Conservation (phyloP, 2,888 invertebrate species). For the Ephialtes manifestator region DNA sequence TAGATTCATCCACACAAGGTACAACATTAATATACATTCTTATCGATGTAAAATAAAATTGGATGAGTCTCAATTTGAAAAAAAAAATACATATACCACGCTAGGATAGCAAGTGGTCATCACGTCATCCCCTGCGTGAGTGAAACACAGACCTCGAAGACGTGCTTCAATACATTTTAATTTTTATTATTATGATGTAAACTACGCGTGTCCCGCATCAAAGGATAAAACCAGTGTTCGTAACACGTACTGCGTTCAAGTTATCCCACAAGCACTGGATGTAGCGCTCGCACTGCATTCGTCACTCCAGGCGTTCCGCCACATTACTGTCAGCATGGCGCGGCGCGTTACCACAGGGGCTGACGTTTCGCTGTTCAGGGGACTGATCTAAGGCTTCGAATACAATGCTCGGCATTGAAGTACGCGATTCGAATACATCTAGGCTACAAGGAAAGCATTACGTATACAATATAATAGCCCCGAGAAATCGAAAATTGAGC, state of each 20-base stretch:
- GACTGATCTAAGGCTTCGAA: constrained; percentile 10
- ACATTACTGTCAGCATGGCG: constrained; percentile 57
- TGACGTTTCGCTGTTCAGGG: constrained; percentile 14
- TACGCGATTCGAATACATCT: neutral
- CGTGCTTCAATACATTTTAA: constrained; percentile 52
- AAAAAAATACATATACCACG: neutral
- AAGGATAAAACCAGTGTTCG: constrained; percentile 2
- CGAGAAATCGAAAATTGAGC: constrained; percentile 39
- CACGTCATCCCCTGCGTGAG: constrained; percentile 7
- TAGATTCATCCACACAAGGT: too few species aligned
- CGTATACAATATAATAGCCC: constrained; percentile 5
- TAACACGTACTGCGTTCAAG: constrained; percentile 35
- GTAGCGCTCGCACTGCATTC: constrained; percentile 42
- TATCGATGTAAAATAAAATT: too few species aligned
- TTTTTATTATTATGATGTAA: constrained; percentile 74
- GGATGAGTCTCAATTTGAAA: too few species aligned
- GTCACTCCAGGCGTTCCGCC: constrained; percentile 59
- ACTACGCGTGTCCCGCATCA: constrained; percentile 1
- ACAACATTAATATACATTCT: too few species aligned
- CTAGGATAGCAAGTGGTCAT: neutral
- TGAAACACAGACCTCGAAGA: constrained; percentile 26
- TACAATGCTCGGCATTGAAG: neutral
- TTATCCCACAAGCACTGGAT: constrained; percentile 37
- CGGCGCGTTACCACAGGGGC: constrained; percentile 41
- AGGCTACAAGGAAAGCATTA: constrained; percentile 6